Conservation (phyloP, 2,113 vertebrate species). For the Cisticola juncidis region DNA sequence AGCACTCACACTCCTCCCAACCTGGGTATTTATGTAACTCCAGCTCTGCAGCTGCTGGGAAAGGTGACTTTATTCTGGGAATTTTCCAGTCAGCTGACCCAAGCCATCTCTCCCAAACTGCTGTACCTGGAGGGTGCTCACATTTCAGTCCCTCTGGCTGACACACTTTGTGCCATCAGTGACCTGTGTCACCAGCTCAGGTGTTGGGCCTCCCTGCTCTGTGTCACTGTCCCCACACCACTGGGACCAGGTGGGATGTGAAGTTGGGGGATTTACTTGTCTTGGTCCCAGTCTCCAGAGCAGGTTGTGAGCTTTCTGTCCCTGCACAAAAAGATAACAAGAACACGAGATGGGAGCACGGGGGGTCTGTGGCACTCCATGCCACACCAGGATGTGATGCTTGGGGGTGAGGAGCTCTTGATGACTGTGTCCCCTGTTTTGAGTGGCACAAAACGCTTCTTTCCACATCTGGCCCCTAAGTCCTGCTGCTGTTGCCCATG, state of each 20-base stretch:
- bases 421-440: not conserved
- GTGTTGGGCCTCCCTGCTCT: not conserved
- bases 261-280: not conserved
- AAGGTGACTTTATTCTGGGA: constrained; percentile 62
- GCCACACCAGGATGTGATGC: not conserved
- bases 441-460: not conserved
- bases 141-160: not conserved
- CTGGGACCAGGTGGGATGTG: not conserved
- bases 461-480: not conserved
- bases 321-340: not conserved
- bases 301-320: not conserved
- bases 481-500: not conserved
- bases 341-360: accelerated
- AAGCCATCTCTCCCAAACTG: not conserved
- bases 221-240: accelerated
- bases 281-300: not conserved
- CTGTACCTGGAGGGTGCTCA: constrained; percentile 22
- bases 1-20: not conserved
- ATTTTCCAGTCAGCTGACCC: constrained; percentile 57
- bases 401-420: not conserved
- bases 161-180: not conserved
- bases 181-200: not conserved
- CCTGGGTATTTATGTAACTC: not conserved
- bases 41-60: constrained; percentile 30
- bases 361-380: accelerated